Percentiles rank a stretch among this genome's conserved stretches.
Conservation (phyloP, 2,113 vertebrate species). For the Phaethornis superciliosus region DNA sequence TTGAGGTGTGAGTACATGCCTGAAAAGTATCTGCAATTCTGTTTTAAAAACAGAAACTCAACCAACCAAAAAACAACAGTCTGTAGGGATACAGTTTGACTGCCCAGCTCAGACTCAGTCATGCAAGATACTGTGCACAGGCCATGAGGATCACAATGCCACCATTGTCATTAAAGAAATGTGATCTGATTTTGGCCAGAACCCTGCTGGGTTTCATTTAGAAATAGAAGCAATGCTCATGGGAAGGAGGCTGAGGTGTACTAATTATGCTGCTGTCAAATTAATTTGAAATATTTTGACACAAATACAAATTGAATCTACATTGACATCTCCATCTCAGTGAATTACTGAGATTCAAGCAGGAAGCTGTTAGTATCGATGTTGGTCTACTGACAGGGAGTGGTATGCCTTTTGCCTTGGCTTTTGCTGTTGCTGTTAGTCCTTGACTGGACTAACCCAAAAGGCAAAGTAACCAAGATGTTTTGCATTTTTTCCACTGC, state of each 20-base stretch:
- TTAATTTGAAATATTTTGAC: constrained; percentile 34
- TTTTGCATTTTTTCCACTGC: constrained; percentile 25
- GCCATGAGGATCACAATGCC: background rate
- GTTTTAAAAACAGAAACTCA: background rate
- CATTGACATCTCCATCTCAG: background rate
- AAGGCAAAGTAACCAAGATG: background rate
- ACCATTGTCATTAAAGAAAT: background rate
- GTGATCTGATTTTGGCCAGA: constrained; percentile 12
- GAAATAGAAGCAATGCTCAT: background rate
- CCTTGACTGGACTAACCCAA: background rate
- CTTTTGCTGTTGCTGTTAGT: background rate
- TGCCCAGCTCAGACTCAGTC: background rate
- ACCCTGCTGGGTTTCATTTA: background rate
- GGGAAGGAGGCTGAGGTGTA: background rate
- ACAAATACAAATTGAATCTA: constrained; percentile 19
- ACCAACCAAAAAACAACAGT: background rate
- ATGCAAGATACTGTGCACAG: background rate
- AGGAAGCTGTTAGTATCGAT: background rate
- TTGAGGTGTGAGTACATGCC: background rate
- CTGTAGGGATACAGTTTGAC: background rate
- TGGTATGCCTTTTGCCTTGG: background rate
- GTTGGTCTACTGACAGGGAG: background rate
- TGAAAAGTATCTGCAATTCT: background rate
- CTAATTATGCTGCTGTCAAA: constrained; percentile 20
- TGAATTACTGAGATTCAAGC: background rate